Evolutionary conservation across 1,140 invertebrate genomes (phyloP), one percentile per base, ranked within the genome.

Genomic region (Adoxophyes honmai): DNA sequence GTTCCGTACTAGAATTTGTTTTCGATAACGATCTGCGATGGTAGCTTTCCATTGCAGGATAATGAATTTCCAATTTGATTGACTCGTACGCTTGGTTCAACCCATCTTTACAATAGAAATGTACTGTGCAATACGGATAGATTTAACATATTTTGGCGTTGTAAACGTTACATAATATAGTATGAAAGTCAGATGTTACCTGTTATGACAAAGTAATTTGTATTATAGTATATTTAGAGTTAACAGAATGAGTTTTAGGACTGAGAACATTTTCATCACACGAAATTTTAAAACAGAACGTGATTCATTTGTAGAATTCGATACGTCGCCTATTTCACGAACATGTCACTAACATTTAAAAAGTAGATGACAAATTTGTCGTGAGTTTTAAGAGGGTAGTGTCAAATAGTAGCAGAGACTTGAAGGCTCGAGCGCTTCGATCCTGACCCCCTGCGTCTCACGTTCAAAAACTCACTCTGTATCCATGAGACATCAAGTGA

Each of bases 151-250:
- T 78, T 82, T 84, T 81, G 77, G 81, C 83, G 82, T 88, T 88
- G 82, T 88, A 81, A 88, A 88, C 82, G 86, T 88, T 86, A 76
- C 86, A 79, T 88, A 86, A 83, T 82, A 86, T 86, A 86, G 78
- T 80, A 75, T 81, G 78, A 75, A 88, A 88, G 83, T 88, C 83
- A 86, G 77, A 88, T 88, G 86, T 88, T 88, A 88, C 86, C 86
- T 88, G 86, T 88, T 88, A 86, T 88, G 81, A 84, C 79, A 84
- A 88, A 86, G 73, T 84, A 86, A 83, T 78, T 73, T 86, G 78
- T 87, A 82, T 75, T 75, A 77, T 85, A 85, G 71, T 74, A 77
- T 75, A 75, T 18, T 28, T 48, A 48, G 42, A 48, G 42, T 21
- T 1, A 8, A 48, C 42, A 48, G 42, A 48, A 34, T 52, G 28